These are phyloP conservation scores for Clavelina lepadiformis DNA, from an alignment of 23 tunicate genomes.

Conservation along the genomic window DNA sequence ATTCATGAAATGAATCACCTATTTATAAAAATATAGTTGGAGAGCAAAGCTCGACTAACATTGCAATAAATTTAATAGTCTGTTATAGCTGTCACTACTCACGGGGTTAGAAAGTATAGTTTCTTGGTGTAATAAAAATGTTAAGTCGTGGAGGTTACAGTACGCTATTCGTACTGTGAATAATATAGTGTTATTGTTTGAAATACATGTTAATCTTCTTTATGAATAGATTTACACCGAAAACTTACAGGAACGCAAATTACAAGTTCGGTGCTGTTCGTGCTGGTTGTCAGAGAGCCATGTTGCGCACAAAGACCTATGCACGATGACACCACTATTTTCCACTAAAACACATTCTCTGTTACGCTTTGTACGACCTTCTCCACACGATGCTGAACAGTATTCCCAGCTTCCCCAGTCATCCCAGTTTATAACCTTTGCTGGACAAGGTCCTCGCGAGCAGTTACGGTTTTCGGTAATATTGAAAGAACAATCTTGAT, in stretches of 20 bases:
- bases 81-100: too few relatives aligned
- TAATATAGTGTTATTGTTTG: too few relatives aligned
- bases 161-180: too few relatives aligned
- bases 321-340: background rate
- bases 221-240: background rate
- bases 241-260: background rate
- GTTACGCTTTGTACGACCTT: background rate
- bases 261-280: background rate
- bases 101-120: too few relatives aligned
- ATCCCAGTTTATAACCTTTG: background rate
- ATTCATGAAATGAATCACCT: too few relatives aligned
- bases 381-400: background rate
- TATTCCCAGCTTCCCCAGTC: background rate
- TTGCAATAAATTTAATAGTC: too few relatives aligned
- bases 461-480: background rate
- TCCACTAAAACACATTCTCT: background rate
- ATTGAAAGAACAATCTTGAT: background rate
- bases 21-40: too few relatives aligned
- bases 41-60: too few relatives aligned
- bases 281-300: background rate
- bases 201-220: too few relatives aligned
- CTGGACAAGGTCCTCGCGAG: background rate
- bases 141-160: too few relatives aligned
- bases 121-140: too few relatives aligned
- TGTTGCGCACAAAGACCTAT: background rate